Conservation (phyloP, 2,113 vertebrate species). For the Actenoides hombroni region DNA sequence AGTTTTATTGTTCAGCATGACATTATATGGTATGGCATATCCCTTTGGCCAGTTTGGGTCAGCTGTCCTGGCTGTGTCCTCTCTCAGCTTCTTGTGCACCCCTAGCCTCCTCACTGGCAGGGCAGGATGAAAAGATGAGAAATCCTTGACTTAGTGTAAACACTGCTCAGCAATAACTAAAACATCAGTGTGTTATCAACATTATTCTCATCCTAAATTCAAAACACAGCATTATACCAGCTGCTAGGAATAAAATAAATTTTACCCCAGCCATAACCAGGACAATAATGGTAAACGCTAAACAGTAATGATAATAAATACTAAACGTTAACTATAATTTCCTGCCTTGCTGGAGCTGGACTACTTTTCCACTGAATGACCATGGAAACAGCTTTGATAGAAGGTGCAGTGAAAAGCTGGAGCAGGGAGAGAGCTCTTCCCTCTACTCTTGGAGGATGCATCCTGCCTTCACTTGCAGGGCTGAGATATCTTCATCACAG, state of each 20-base stretch:
- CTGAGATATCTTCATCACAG: not conserved
- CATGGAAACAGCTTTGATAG: not conserved
- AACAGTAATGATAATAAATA: not conserved
- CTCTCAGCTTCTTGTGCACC: not conserved
- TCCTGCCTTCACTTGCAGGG: not conserved
- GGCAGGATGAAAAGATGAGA: not conserved
- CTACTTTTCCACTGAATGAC: not conserved
- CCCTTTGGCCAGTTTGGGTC: not conserved
- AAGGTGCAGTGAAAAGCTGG: not conserved
- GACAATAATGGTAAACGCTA: not conserved
- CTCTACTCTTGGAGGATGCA: not conserved
- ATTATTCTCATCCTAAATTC: not conserved
- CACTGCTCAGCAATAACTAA: not conserved
- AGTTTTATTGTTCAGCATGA: not conserved
- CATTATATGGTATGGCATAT: not conserved
- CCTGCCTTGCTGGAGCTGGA: not conserved
- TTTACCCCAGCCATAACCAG: not conserved
- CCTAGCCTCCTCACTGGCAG: not conserved
- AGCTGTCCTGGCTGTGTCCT: not conserved
- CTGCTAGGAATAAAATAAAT: not conserved
- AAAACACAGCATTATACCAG: not conserved
- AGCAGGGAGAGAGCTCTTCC: not conserved
- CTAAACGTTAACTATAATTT: not conserved
- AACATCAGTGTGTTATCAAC: not conserved
- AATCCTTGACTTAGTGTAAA: not conserved